Evolutionary conservation across 2,113 vertebrate genomes (phyloP).

Genomic region (Pseudorectes ferrugineus): DNA sequence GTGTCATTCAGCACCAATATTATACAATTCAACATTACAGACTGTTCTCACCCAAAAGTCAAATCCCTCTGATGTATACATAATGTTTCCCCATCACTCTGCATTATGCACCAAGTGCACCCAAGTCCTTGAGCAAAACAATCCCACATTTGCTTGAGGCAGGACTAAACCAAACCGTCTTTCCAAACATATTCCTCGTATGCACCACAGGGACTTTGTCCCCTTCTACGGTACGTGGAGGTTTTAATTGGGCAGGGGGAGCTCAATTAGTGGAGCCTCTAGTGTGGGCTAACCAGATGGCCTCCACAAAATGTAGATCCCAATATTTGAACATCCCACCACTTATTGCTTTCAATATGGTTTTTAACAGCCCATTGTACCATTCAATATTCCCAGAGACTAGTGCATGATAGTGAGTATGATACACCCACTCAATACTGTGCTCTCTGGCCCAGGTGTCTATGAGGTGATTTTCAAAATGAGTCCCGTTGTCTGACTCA

Average conservation of each 20-base stretch:
- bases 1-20: background rate
- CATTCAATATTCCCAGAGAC: background rate
- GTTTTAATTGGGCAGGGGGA: background rate
- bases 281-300: background rate
- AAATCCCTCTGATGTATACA: background rate
- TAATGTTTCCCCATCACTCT: background rate
- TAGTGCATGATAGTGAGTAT: background rate
- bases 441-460: background rate
- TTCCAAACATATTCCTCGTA: background rate
- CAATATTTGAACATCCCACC: background rate
- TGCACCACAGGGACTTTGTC: background rate
- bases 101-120: background rate
- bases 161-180: background rate
- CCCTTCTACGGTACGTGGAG: rapidly evolving
- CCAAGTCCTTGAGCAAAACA: background rate
- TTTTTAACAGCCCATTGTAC: background rate
- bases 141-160: background rate
- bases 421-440: background rate
- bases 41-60: background rate
- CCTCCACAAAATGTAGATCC: background rate
- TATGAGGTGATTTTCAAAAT: background rate
- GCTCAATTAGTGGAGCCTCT: background rate
- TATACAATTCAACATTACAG: background rate
- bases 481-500: background rate
- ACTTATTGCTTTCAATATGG: background rate